phyloP scores from a whole-genome alignment of 2,113 vertebrate species.

The Hippocampus barbouri region DNA sequence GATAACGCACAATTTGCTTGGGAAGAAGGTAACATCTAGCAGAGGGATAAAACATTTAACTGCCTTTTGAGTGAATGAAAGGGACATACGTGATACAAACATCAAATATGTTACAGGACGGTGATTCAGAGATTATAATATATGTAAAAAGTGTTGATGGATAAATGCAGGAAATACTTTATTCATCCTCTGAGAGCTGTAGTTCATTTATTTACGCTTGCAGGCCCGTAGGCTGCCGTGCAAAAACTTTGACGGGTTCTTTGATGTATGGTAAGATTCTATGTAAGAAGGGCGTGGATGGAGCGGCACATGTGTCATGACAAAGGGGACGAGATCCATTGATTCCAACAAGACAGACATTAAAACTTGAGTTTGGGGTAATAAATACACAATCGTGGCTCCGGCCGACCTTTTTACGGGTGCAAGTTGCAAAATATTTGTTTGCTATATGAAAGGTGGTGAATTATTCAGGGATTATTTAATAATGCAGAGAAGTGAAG shows the following conservation, averaged over 20 bases:
- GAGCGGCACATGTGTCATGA: constrained; percentile 7
- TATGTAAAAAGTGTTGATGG: neutral
- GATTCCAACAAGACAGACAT: constrained; percentile 12
- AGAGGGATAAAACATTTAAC: neutral
- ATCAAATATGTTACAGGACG: neutral
- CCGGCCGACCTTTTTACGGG: constrained; percentile 56
- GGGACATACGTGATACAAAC: neutral
- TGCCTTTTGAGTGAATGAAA: neutral
- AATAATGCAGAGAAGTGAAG: constrained; percentile 83
- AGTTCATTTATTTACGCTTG: neutral
- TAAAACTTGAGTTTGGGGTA: neutral
- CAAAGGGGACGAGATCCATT: neutral
- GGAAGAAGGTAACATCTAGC: constrained; percentile 15
- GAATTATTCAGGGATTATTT: constrained; percentile 85
- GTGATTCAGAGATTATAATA: too few relatives aligned
- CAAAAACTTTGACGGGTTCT: neutral
- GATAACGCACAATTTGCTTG: constrained; percentile 22
- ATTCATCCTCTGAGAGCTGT: neutral
- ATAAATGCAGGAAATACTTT: neutral
- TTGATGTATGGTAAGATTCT: neutral
- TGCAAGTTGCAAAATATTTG: constrained; percentile 76
- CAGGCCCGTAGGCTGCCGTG: neutral
- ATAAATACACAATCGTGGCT: constrained; percentile 2
- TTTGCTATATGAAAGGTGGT: constrained; percentile 74
- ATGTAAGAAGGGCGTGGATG: neutral